A percentile compares a stretch with the other conserved stretches of the same genome.
Evolutionary conservation across 2,888 invertebrate genomes (phyloP).

Genomic region (Nemapogon koenigi): DNA sequence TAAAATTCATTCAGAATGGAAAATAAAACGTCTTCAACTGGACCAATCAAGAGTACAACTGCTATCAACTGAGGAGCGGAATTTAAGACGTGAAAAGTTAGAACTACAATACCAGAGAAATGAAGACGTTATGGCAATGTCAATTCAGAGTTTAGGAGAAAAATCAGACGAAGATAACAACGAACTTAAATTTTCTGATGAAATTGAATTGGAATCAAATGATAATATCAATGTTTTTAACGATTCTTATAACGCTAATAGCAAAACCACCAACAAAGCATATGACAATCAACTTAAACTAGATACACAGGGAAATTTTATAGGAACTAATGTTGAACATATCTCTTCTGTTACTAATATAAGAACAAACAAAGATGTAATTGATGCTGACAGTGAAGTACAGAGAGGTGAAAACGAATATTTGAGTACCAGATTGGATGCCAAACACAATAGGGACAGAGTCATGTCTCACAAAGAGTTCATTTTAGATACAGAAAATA

Average conservation of each 20-base stretch:
- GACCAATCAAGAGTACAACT: conserved; percentile 51
- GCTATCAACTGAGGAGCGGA: conserved; percentile 56
- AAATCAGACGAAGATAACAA: too few relatives aligned
- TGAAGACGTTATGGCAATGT: conserved; percentile 44
- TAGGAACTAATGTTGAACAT: conserved; percentile 22
- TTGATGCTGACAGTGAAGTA: conserved; percentile 34
- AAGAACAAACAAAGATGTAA: conserved; percentile 24
- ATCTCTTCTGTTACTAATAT: too few relatives aligned
- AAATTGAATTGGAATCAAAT: conserved; percentile 11
- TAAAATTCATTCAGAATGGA: conserved; percentile 63
- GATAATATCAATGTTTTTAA: too few relatives aligned
- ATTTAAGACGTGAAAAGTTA: conserved; percentile 60
- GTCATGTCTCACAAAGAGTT: conserved; percentile 58
- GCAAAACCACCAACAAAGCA: conserved; percentile 21
- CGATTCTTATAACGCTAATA: conserved; percentile 34
- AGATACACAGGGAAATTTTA: conserved; percentile 44
- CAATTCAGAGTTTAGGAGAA: conserved; percentile 28
- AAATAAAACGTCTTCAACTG: conserved; percentile 51
- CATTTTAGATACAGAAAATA: conserved; percentile 35
- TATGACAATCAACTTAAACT: conserved; percentile 39
- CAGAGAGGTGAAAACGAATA: conserved; percentile 35
- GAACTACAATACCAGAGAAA: conserved; percentile 41
- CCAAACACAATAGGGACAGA: conserved; percentile 54
- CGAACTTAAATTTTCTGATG: too few relatives aligned
- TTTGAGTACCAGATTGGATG: conserved; percentile 43